Conservation (phyloP, 2,797 vertebrate genomes). For the Schizopygopsis malacanthus region DNA sequence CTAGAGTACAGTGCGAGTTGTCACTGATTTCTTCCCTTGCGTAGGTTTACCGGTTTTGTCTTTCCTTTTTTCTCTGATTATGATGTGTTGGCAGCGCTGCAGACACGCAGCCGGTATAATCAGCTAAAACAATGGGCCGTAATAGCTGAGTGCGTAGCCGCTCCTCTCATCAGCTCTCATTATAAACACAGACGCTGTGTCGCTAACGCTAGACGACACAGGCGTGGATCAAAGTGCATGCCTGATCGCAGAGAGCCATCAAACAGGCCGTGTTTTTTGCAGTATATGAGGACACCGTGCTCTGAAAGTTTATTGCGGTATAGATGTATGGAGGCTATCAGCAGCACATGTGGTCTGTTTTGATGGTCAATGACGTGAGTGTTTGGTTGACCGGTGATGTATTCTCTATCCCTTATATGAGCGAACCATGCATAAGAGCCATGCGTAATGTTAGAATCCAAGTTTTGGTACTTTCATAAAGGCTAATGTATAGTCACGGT, state of each 20-base stretch:
- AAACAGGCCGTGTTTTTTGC: background rate
- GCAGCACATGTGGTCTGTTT: constrained; percentile 39
- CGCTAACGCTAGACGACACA: constrained; percentile 24
- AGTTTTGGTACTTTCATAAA: background rate
- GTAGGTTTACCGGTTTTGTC: constrained; percentile 3
- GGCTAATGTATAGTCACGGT: constrained; percentile 17
- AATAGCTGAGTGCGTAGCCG: constrained; percentile 20
- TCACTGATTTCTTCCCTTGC: constrained; percentile 12
- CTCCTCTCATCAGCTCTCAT: constrained; percentile 35
- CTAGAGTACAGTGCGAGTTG: background rate
- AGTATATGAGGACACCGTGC: constrained; percentile 6
- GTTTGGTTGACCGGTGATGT: constrained; percentile 32
- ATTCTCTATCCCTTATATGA: constrained; percentile 25
- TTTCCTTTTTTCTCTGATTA: constrained; percentile 34
- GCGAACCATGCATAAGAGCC: background rate
- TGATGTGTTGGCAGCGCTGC: constrained; percentile 36
- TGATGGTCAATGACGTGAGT: constrained; percentile 9
- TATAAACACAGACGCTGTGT: constrained; percentile 36
- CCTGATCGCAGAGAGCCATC: constrained; percentile 15
- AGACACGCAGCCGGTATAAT: constrained; percentile 31
- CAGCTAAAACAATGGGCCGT: constrained; percentile 48
- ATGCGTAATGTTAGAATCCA: background rate
- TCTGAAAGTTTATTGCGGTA: constrained; percentile 24
- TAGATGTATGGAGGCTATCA: constrained; percentile 11
- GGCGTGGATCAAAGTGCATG: constrained; percentile 30